Conservation (phyloP, 2,888 invertebrate genomes). For the Nipponacmea schrenckii region DNA sequence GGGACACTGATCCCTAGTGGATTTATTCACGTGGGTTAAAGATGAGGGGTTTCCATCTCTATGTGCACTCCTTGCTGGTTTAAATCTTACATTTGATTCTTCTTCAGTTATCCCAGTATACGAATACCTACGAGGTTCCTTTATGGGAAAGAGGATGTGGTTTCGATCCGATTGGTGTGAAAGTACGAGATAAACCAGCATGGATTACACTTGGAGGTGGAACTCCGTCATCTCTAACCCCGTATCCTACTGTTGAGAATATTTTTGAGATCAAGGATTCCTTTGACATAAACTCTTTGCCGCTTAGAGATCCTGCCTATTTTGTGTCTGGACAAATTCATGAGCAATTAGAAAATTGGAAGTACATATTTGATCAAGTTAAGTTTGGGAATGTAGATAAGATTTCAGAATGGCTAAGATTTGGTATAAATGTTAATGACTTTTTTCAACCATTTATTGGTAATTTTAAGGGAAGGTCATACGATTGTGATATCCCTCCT, state of each 20-base stretch:
- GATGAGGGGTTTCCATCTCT: no score
- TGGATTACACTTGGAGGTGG: constrained; percentile 5
- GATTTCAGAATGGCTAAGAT: constrained; percentile 14
- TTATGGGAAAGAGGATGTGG: neutral
- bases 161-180: neutral
- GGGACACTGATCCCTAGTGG: no score
- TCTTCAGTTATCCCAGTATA: neutral
- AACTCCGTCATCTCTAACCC: constrained; percentile 5
- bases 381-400: neutral
- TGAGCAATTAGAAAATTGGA: neutral
- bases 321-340: constrained; percentile 23
- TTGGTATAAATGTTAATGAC: constrained; percentile 11
- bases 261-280: no score
- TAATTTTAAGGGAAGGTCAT: constrained; percentile 22
- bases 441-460: constrained; percentile 20
- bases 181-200: neutral
- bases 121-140: no score
- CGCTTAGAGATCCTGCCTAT: constrained; percentile 16
- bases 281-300: constrained; percentile 10
- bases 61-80: no score
- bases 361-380: constrained; percentile 1
- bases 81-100: no score
- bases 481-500: constrained; percentile 21
- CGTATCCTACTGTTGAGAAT: neutral
- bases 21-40: no score